Percentiles rank a stretch among this genome's conserved stretches.
These are phyloP conservation scores for Drosophila elegans DNA, from an alignment of 1,140 invertebrate genomes.

Conservation along the genomic window DNA sequence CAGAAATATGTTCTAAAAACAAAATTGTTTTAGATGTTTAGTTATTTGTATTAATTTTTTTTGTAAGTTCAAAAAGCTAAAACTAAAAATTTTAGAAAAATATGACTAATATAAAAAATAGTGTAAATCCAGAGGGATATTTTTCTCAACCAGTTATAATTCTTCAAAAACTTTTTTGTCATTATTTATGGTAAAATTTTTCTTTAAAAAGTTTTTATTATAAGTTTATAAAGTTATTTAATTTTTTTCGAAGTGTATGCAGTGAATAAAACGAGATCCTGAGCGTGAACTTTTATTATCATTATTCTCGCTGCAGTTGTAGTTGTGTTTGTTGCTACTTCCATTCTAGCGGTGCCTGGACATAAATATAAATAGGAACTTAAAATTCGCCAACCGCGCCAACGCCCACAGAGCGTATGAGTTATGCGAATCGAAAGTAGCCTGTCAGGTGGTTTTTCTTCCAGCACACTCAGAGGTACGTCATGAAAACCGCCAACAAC, in stretches of 20 bases:
- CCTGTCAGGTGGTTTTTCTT: constrained; percentile 19
- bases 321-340: constrained; percentile 17
- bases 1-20: neutral
- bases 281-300: constrained; percentile 61
- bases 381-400: constrained; percentile 62
- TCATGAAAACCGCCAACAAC: neutral
- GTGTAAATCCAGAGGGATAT: too few relatives aligned
- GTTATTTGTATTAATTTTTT: neutral
- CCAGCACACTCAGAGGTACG: neutral
- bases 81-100: too few relatives aligned
- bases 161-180: too few relatives aligned
- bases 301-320: constrained; percentile 32
- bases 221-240: neutral
- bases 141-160: too few relatives aligned
- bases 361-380: constrained; percentile 76
- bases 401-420: constrained; percentile 67
- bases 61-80: too few relatives aligned
- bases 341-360: constrained; percentile 36
- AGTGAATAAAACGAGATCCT: constrained; percentile 15
- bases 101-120: too few relatives aligned
- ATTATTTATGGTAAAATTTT: too few relatives aligned
- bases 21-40: too few relatives aligned
- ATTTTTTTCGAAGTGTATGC: constrained; percentile 2
- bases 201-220: too few relatives aligned
- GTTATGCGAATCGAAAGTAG: constrained; percentile 48